Percentiles rank a stretch among this genome's conserved stretches.
phyloP scores from a whole-genome alignment of 2,888 invertebrate species.

The Isoperla grammatica region DNA sequence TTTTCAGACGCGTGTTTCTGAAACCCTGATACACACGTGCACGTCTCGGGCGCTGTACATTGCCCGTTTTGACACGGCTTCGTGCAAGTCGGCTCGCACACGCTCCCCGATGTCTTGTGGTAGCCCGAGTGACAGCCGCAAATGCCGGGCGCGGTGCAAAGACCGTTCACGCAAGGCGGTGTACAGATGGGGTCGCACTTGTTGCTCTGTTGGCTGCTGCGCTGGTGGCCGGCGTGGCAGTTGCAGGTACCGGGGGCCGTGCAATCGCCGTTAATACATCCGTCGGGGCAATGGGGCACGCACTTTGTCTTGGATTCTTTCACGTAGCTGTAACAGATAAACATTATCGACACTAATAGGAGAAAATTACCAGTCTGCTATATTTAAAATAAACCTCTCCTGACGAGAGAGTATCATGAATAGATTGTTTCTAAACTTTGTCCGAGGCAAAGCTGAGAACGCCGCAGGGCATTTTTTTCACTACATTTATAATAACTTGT shows the following conservation, averaged over 20 bases:
- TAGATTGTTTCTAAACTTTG: no score
- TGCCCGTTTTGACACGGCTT: not conserved
- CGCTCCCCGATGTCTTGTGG: slow-evolving; percentile 12
- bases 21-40: slow-evolving; percentile 23
- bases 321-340: slow-evolving; percentile 19
- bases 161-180: slow-evolving; percentile 4
- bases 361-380: no score
- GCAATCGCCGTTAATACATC: slow-evolving; percentile 18
- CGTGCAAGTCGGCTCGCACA: not conserved
- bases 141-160: not conserved
- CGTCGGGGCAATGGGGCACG: slow-evolving; percentile 44
- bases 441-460: no score
- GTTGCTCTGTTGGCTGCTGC: not conserved
- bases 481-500: no score
- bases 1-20: not conserved
- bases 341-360: no score
- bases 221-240: slow-evolving; percentile 25
- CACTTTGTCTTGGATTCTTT: slow-evolving; percentile 35
- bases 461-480: no score
- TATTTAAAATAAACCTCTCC: no score
- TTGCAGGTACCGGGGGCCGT: slow-evolving; percentile 28
- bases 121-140: slow-evolving; percentile 47
- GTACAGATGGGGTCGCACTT: slow-evolving; percentile 14
- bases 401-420: no score
- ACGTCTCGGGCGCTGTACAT: slow-evolving; percentile 28